Conservation (phyloP, 2,113 vertebrate genomes). For the Saguinus imperator region DNA sequence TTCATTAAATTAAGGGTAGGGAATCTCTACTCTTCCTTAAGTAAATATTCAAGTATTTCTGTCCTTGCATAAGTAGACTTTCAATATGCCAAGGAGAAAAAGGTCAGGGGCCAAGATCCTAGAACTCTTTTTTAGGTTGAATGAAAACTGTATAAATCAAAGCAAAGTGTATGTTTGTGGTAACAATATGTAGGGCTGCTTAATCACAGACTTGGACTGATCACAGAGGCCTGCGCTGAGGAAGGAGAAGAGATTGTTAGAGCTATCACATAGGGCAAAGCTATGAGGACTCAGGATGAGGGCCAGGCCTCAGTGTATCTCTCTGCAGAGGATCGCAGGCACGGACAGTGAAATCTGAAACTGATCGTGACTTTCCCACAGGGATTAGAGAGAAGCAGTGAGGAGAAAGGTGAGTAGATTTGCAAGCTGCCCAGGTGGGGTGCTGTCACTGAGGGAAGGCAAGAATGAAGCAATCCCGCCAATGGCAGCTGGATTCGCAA, state of each 20-base stretch:
- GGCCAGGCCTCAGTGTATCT: neutral
- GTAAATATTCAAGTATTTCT: neutral
- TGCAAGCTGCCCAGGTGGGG: rapidly evolving
- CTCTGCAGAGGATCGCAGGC: neutral
- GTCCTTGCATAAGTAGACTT: neutral
- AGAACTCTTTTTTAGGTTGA: neutral
- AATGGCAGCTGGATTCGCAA: neutral
- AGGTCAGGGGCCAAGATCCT: neutral
- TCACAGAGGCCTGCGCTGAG: neutral
- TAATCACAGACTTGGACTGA: neutral
- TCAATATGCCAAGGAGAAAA: neutral
- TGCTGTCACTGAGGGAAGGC: neutral
- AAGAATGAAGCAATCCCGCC: neutral
- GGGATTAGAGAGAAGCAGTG: neutral
- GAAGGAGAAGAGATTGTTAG: rapidly evolving
- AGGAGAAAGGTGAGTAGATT: neutral
- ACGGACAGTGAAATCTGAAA: neutral
- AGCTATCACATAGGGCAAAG: neutral
- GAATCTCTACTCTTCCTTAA: neutral
- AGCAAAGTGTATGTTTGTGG: neutral
- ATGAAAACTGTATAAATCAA: neutral
- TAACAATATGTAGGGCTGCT: neutral
- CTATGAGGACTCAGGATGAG: neutral
- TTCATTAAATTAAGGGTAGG: neutral
- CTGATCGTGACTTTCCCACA: neutral